phyloP scores from a whole-genome alignment of 2,888 invertebrate genomes.

The Coremacera marginata region DNA sequence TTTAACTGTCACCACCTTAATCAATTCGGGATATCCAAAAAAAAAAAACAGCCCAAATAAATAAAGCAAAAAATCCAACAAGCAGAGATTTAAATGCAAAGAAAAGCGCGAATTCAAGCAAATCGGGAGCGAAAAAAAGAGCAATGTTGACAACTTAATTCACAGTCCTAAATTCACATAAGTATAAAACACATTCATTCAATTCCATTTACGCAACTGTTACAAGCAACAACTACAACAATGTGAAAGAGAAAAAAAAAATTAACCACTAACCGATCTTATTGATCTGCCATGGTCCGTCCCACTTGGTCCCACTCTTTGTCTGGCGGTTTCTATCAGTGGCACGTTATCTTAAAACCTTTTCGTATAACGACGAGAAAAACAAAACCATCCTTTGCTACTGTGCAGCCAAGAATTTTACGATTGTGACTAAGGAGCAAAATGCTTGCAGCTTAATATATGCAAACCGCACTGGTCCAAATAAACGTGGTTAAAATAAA shows the following conservation, averaged over 20 bases:
- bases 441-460: not conserved
- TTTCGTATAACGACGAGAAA: conserved; percentile 18
- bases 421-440: too few species aligned
- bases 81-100: not conserved
- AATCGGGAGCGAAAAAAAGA: conserved; percentile 57
- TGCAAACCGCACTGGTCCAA: not conserved
- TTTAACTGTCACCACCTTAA: conserved; percentile 59
- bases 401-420: not conserved
- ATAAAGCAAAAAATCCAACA: not conserved
- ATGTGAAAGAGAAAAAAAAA: not conserved
- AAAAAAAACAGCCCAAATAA: not conserved
- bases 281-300: not conserved
- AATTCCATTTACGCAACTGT: conserved; percentile 5
- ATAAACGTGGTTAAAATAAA: too few species aligned
- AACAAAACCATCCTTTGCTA: not conserved
- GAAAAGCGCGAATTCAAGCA: not conserved
- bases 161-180: conserved; percentile 48
- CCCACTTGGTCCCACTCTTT: too few species aligned
- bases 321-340: conserved; percentile 10
- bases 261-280: conserved; percentile 5
- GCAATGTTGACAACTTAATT: conserved; percentile 68
- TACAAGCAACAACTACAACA: not conserved
- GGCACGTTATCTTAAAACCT: conserved; percentile 29
- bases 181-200: not conserved
- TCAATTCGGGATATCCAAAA: conserved; percentile 38